Conservation (phyloP, 2,113 vertebrate genomes). For the Pterocles gutturalis region DNA sequence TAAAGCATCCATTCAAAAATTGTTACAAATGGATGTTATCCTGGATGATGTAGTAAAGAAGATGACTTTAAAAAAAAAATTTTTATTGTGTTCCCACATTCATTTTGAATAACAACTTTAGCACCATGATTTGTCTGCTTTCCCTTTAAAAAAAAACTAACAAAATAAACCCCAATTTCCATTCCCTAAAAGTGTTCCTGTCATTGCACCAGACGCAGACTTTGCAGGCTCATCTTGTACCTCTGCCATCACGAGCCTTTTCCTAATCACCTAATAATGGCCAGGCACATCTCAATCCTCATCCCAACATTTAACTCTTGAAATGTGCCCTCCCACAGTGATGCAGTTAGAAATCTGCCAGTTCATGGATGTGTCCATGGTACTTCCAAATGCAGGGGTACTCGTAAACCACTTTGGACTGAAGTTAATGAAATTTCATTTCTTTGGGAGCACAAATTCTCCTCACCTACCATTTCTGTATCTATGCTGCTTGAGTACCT, state of each 20-base stretch:
- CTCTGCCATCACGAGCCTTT: not conserved
- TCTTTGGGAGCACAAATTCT: not conserved
- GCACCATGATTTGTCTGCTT: not conserved
- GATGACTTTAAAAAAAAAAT: not conserved
- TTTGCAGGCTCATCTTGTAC: not conserved
- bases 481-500: not conserved
- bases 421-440: not conserved
- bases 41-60: not conserved
- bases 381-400: not conserved
- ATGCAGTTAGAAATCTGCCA: not conserved
- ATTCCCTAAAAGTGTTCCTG: not conserved
- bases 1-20: not conserved
- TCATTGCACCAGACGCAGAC: not conserved
- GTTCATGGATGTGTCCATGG: not conserved
- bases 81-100: fast-evolving
- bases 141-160: not conserved
- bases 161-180: not conserved
- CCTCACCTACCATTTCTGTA: not conserved
- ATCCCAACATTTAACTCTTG: not conserved
- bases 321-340: not conserved
- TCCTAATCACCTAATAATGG: not conserved
- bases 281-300: not conserved
- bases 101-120: not conserved
- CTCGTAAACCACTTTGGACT: not conserved
- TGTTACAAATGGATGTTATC: not conserved